A percentile compares a stretch with the other conserved stretches of the same genome.
These are phyloP conservation scores for Eubasilissa splendida DNA, from an alignment of 2,888 invertebrate species.

Conservation along the genomic window DNA sequence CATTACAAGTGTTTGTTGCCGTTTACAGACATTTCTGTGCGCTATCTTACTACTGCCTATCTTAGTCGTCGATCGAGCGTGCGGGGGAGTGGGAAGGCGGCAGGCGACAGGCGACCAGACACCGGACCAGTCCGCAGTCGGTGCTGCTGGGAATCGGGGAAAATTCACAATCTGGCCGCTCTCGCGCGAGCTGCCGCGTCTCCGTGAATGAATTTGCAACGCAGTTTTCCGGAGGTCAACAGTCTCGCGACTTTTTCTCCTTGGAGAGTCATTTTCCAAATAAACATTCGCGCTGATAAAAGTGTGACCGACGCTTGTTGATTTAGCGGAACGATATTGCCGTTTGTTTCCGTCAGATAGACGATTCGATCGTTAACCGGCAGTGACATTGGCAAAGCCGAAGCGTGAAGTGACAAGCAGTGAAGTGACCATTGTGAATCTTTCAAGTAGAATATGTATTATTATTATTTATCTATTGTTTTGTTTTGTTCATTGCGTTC, in stretches of 20 bases:
- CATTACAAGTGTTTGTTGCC: no score
- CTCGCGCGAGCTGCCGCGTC: slow-evolving; percentile 1
- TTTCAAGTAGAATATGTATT: no score
- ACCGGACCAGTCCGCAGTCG: background rate
- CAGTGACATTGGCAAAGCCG: slow-evolving; percentile 14
- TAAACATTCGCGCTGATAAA: slow-evolving; percentile 2
- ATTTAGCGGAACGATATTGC: background rate
- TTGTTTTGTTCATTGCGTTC: no score
- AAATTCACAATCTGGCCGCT: background rate
- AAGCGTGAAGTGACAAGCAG: no score
- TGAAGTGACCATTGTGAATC: no score
- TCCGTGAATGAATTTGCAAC: slow-evolving; percentile 27
- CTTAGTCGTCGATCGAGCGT: no score
- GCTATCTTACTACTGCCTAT: no score
- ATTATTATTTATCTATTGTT: no score
- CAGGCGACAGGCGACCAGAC: background rate
- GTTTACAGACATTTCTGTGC: no score
- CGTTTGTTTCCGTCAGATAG: slow-evolving; percentile 3
- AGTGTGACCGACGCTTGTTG: background rate
- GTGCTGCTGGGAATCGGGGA: no score
- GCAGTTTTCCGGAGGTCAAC: slow-evolving; percentile 37
- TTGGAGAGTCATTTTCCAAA: slow-evolving; percentile 31
- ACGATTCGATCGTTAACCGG: background rate
- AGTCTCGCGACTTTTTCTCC: slow-evolving; percentile 34
- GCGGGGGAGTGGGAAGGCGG: background rate